Base-by-base conservation (phyloP, 92 coral and sea anemone genomes). In the Epizoanthus illoricatus region DNA sequence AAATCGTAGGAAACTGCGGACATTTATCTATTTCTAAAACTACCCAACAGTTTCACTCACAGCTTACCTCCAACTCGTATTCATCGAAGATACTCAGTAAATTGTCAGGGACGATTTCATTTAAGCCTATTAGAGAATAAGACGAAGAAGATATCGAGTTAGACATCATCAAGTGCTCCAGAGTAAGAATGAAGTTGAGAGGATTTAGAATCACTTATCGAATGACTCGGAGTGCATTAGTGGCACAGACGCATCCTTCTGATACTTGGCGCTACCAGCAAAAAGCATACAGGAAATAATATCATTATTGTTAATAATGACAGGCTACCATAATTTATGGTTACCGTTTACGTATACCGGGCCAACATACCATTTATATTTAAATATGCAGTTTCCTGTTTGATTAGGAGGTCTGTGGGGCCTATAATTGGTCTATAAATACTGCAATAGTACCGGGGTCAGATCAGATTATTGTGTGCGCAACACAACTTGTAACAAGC, bases 101-200 rank as follows among this genome's bases (percentile, higher is more conserved):
- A 68, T 89, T 97, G 85, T 94, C 99, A 40, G 99, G 99, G 36
- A 97, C 97, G 71, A 94, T 85, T 59, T 95, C 98, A 85, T 93
- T 95, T 43, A 95, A 86, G 59, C 98, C 98, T 94, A 62, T 52
- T 73, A 28, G 36, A 28, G 36, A 28, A 28, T 24, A 5, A 41
- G 58, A 39, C 17, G 41, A 43, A 42, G 71, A 78, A 63, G 57
- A 19, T n/a, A 33, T 8, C 11, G 60, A 62, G 82, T 62, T 19
- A 43, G 58, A 24, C 81, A 76, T 76, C 0, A 19, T 19, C 3
- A 78, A 16, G 33, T 49, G 21, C 47, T 76, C 20, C 55, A 61
- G 59, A 69, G 71, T 75, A 28, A 28, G 33, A 28, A 28, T 28
- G 0, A 28, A 28, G 33, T 59, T 75, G 2, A 1, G 43, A 56